Evolutionary conservation across 2,888 invertebrate species (phyloP).

Genomic region (Drosophila macrospina): DNA sequence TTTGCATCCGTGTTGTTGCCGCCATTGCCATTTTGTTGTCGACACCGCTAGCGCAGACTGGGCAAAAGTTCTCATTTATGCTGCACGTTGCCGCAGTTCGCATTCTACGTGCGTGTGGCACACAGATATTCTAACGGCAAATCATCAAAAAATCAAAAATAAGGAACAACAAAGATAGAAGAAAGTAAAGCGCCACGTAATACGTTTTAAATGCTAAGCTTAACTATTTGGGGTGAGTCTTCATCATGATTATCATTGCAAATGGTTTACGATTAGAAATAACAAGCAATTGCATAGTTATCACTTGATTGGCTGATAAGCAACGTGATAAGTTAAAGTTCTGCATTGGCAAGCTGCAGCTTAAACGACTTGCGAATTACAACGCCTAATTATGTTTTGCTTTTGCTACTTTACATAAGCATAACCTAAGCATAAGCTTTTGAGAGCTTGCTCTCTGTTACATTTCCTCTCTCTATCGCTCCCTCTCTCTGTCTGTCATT

Average conservation of each 20-base stretch:
- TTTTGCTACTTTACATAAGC: neutral
- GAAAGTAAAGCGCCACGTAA: neutral
- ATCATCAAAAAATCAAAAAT: neutral
- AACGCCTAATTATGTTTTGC: neutral
- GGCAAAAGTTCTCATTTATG: constrained; percentile 70
- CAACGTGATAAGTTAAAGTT: neutral
- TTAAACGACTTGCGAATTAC: neutral
- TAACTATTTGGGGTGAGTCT: constrained; percentile 31
- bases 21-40: constrained; percentile 41
- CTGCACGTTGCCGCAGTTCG: constrained; percentile 66
- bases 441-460: neutral
- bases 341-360: neutral
- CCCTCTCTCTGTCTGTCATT: neutral
- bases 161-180: neutral
- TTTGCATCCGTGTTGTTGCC: constrained; percentile 74
- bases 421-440: neutral
- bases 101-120: constrained; percentile 74
- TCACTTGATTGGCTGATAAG: neutral
- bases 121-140: constrained; percentile 62
- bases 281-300: constrained; percentile 1
- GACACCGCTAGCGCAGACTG: constrained; percentile 45
- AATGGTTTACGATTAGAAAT: constrained; percentile 1
- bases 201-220: constrained; percentile 1
- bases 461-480: neutral
- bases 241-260: no score